Conservation (phyloP, 2,888 invertebrate genomes). For the Melinaea marsaeus region DNA sequence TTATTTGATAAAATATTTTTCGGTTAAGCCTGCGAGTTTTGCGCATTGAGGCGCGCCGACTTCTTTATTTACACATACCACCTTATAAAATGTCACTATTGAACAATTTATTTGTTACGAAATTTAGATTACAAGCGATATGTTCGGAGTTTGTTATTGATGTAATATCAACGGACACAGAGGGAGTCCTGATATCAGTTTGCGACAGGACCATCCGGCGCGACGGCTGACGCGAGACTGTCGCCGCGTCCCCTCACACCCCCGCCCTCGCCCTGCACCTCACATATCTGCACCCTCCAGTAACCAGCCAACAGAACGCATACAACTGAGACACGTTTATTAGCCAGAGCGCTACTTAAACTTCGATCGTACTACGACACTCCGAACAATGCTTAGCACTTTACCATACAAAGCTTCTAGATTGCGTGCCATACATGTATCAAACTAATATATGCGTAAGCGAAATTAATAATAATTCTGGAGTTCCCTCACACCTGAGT, state of each 20-base stretch:
- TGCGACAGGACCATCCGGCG: slow-evolving; percentile 60
- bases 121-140: slow-evolving; percentile 6
- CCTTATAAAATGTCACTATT: slow-evolving; percentile 7
- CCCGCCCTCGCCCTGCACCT: slow-evolving; percentile 47
- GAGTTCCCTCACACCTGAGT: slow-evolving; percentile 66
- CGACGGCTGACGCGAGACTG: slow-evolving; percentile 75
- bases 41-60: slow-evolving; percentile 73
- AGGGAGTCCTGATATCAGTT: slow-evolving; percentile 43
- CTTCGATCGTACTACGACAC: slow-evolving; percentile 57
- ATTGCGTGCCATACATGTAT: slow-evolving; percentile 6
- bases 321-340: slow-evolving; percentile 70
- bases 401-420: slow-evolving; percentile 16
- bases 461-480: slow-evolving; percentile 8
- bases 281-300: slow-evolving; percentile 44
- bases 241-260: slow-evolving; percentile 36
- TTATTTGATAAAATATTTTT: slow-evolving; percentile 24
- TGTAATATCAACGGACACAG: slow-evolving; percentile 37
- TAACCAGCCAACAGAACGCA: slow-evolving; percentile 68
- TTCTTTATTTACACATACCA: slow-evolving; percentile 43
- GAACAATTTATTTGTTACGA: slow-evolving; percentile 7
- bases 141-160: slow-evolving; percentile 15
- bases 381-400: slow-evolving; percentile 27
- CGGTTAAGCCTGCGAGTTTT: slow-evolving; percentile 51
- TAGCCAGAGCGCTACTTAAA: slow-evolving; percentile 70
- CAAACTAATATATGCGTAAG: slow-evolving; percentile 6